These are phyloP conservation scores for Sphecodes monilicornis DNA, from an alignment of 2,888 invertebrate genomes.

Conservation along the genomic window DNA sequence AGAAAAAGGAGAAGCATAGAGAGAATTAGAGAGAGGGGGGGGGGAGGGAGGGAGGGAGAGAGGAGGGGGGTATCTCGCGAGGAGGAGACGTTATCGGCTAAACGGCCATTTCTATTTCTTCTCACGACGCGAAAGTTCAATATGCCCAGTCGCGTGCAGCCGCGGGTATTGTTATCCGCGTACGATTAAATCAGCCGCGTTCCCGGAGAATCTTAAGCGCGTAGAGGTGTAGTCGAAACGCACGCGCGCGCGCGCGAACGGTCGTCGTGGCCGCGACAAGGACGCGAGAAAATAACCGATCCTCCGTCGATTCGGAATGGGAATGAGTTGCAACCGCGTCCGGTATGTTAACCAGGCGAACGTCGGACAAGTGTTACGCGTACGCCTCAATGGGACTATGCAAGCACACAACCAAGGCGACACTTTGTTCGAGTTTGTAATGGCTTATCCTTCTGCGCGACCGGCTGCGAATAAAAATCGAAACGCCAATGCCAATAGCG, in stretches of 20 bases:
- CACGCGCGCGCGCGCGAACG: neutral
- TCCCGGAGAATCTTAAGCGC: slow-evolving; percentile 62
- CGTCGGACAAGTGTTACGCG: slow-evolving; percentile 2
- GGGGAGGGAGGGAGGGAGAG: neutral
- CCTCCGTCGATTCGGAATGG: slow-evolving; percentile 55
- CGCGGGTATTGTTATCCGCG: slow-evolving; percentile 63
- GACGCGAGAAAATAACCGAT: slow-evolving; percentile 56
- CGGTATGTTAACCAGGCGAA: slow-evolving; percentile 32
- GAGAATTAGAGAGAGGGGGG: neutral
- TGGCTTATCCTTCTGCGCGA: slow-evolving; percentile 4
- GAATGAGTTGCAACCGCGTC: slow-evolving; percentile 43
- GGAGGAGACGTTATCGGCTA: slow-evolving; percentile 48
- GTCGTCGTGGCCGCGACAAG: slow-evolving; percentile 51
- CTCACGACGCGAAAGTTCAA: slow-evolving; percentile 64
- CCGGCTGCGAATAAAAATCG: neutral
- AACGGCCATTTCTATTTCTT: slow-evolving; percentile 63
- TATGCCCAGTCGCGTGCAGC: slow-evolving; percentile 61
- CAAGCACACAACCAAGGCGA: neutral
- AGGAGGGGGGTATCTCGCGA: slow-evolving; percentile 1
- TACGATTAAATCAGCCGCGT: slow-evolving; percentile 64
- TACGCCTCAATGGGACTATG: neutral
- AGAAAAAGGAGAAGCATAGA: neutral
- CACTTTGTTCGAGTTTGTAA: slow-evolving; percentile 11
- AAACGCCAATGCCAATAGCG: neutral
- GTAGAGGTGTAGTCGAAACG: slow-evolving; percentile 7